These are phyloP conservation scores for Sebastes goodei DNA, from an alignment of 2,797 vertebrate genomes.

Conservation along the genomic window DNA sequence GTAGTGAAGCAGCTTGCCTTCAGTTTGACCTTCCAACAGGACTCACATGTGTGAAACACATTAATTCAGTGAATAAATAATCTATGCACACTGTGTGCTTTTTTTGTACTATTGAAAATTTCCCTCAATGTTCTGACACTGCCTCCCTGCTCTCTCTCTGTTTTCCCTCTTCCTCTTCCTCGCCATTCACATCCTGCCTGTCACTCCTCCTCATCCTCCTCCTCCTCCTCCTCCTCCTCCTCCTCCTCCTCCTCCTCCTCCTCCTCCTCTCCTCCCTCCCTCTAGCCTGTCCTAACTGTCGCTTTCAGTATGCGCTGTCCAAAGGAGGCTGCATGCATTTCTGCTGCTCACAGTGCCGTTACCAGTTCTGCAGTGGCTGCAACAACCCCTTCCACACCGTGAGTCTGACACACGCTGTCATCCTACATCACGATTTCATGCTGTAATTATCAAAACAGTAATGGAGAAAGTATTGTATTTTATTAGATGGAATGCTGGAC, in stretches of 20 bases:
- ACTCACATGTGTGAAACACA: background rate
- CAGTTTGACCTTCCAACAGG: background rate
- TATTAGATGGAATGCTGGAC: background rate
- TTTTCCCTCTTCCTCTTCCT: background rate
- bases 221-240: background rate
- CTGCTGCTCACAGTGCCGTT: constrained; percentile 91
- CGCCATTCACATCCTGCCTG: background rate
- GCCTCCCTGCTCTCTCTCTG: background rate
- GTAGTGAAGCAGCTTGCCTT: background rate
- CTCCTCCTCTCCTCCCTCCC: background rate
- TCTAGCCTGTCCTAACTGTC: constrained; percentile 86
- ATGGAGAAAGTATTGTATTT: background rate
- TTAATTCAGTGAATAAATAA: background rate
- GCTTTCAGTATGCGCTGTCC: constrained; percentile 91
- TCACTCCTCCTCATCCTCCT: background rate
- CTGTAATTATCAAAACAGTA: background rate
- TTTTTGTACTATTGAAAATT: background rate
- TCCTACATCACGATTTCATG: background rate
- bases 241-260: background rate
- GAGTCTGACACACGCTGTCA: constrained; percentile 23
- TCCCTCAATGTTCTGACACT: background rate
- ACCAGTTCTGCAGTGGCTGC: constrained; percentile 95
- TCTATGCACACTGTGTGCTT: background rate
- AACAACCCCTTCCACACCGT: constrained; percentile 89
- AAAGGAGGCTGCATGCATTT: constrained; percentile 96